phyloP scores from a whole-genome alignment of 2,797 vertebrate genomes.

The Spheniscus humboldti region DNA sequence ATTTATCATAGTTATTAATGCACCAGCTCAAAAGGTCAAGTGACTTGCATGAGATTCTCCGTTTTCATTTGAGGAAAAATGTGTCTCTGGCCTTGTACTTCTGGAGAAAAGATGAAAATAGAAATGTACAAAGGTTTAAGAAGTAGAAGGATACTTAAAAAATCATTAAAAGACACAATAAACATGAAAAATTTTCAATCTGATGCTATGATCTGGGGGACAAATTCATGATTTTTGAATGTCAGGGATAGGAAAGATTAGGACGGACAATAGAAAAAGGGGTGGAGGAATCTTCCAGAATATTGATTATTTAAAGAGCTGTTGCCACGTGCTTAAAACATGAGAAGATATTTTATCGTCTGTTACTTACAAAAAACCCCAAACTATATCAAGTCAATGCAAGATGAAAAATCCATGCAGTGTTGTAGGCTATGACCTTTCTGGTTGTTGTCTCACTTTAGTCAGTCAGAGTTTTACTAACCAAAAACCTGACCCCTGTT shows the following conservation, averaged over 20 bases:
- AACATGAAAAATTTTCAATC: not conserved
- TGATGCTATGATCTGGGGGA: not conserved
- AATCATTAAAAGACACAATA: not conserved
- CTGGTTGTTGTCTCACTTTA: not conserved
- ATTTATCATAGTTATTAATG: constrained; percentile 1
- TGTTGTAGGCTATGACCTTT: not conserved
- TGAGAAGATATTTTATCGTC: not conserved
- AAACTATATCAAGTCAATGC: not conserved
- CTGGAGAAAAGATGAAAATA: not conserved
- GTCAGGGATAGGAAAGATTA: not conserved
- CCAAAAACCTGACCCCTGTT: not conserved
- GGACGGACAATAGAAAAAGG: not conserved
- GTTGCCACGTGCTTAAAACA: not conserved
- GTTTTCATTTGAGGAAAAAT: constrained; percentile 27
- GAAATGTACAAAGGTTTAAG: not conserved
- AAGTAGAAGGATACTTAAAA: not conserved
- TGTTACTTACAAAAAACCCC: not conserved
- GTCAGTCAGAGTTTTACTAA: not conserved
- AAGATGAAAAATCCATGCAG: not conserved
- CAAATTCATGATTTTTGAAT: not conserved
- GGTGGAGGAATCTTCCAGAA: not conserved
- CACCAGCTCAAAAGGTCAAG: constrained; percentile 1
- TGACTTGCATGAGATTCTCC: not conserved
- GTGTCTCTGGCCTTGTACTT: not conserved
- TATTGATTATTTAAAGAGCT: not conserved